phyloP scores from a whole-genome alignment of 2,797 vertebrate genomes.

The Catharus ustulatus region DNA sequence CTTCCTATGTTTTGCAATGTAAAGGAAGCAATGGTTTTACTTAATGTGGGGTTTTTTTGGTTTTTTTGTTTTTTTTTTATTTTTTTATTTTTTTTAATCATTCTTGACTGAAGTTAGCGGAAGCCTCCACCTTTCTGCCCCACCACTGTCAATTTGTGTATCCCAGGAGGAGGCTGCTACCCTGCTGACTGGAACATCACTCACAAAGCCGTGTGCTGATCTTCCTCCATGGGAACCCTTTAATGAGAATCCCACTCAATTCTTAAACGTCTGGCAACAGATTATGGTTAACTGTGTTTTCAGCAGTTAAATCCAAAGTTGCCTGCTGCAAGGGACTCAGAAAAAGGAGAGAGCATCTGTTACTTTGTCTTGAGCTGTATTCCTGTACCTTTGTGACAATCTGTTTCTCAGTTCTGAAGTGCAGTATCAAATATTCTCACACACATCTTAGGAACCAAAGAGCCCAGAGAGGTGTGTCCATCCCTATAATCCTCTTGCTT shows the following conservation, averaged over 20 bases:
- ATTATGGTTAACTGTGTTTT: not conserved
- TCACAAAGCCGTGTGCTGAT: not conserved
- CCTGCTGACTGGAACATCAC: not conserved
- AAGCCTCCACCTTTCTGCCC: not conserved
- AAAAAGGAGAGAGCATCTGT: not conserved
- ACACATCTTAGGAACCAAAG: accelerated
- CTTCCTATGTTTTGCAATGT: not conserved
- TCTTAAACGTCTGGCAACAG: conserved; percentile 16
- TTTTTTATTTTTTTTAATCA: not conserved
- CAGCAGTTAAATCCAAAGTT: not conserved
- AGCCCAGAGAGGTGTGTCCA: not conserved
- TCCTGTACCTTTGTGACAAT: not conserved
- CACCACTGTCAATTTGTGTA: accelerated
- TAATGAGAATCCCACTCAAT: not conserved
- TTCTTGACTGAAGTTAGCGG: not conserved
- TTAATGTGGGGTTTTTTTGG: not conserved
- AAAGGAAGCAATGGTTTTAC: not conserved
- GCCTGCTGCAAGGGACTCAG: not conserved
- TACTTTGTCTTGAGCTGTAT: not conserved
- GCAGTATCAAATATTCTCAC: not conserved
- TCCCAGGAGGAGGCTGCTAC: not conserved
- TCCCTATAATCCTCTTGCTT: not conserved
- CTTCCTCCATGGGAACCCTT: not conserved
- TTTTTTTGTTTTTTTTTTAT: too few relatives aligned
- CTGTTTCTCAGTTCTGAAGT: not conserved